These are phyloP conservation scores for Pelodiscus sinensis DNA, from an alignment of 2,113 vertebrate genomes.

Conservation along the genomic window DNA sequence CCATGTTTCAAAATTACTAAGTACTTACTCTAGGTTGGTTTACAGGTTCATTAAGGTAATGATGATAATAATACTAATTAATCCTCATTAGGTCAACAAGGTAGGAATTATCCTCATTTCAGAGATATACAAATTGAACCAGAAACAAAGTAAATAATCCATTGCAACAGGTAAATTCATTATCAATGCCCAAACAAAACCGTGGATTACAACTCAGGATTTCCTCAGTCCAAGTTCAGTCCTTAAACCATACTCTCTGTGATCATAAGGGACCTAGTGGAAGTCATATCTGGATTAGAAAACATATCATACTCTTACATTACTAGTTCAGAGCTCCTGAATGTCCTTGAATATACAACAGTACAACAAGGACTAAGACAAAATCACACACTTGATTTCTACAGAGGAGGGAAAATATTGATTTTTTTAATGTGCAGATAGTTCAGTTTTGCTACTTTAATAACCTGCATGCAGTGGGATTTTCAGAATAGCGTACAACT, in stretches of 20 bases:
- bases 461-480: background rate
- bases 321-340: background rate
- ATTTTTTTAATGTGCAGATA: background rate
- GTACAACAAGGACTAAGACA: background rate
- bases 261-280: fast-evolving
- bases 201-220: background rate
- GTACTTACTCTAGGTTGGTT: background rate
- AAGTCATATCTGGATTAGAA: background rate
- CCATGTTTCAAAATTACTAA: background rate
- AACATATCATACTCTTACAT: background rate
- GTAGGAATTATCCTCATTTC: background rate
- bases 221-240: background rate
- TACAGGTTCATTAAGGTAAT: background rate
- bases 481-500: background rate
- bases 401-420: background rate
- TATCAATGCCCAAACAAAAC: background rate
- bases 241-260: background rate
- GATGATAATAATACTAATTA: background rate
- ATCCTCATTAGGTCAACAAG: background rate
- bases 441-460: background rate
- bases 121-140: background rate
- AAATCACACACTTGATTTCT: background rate
- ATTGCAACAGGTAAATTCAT: background rate
- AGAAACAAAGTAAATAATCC: background rate
- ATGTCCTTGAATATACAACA: background rate